Conservation (phyloP, 37 sponge, comb jelly and placozoan species). For the Beroe ovata region DNA sequence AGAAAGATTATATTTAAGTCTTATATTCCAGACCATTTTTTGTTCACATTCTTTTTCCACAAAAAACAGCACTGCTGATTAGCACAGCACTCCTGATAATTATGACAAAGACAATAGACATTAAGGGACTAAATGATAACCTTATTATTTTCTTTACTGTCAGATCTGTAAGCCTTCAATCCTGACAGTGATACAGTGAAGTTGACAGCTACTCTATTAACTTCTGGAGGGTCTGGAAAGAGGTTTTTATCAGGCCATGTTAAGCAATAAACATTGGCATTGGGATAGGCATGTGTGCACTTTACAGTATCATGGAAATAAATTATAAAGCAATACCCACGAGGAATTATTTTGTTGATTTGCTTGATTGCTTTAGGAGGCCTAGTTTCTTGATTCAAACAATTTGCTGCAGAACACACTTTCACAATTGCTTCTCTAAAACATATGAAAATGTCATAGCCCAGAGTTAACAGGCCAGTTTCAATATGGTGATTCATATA, state of each 20-base stretch:
- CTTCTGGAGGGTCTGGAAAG: conserved; percentile 10
- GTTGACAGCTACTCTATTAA: conserved; percentile 28
- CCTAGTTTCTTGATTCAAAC: conserved; percentile 31
- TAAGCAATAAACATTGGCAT: no score
- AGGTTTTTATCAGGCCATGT: no score
- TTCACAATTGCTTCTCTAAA: conserved; percentile 54
- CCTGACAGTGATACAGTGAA: conserved; percentile 50
- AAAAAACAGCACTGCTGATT: no score
- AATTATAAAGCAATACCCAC: not conserved
- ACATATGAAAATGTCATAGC: no score
- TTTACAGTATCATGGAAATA: no score
- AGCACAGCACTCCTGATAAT: no score
- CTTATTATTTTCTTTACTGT: conserved; percentile 8
- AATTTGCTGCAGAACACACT: conserved; percentile 19
- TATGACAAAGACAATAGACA: no score
- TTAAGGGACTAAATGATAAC: not conserved
- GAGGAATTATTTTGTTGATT: conserved; percentile 50
- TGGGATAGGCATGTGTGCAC: no score
- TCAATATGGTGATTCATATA: no score
- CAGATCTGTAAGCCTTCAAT: conserved; percentile 30
- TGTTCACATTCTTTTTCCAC: no score
- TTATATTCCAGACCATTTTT: no score
- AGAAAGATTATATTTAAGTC: not conserved
- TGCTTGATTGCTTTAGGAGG: conserved; percentile 29
- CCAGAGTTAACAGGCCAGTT: no score